Evolutionary conservation across 2,113 vertebrate species (phyloP), one percentile per base, ranked within the genome.

Genomic region (Scopus umbretta): DNA sequence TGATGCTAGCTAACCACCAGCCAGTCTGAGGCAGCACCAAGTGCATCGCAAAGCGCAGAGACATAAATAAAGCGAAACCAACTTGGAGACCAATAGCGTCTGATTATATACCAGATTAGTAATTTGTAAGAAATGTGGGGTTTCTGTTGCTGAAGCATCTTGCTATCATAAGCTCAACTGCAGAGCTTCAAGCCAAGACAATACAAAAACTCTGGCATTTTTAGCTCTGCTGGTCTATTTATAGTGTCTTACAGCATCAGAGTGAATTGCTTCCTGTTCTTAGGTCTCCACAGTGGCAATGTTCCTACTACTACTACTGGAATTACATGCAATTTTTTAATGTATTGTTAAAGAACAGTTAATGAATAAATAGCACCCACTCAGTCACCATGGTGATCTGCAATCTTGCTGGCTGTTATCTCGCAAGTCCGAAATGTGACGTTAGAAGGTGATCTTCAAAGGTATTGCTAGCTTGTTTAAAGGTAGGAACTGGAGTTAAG

Each of bases 161-260:
- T 72, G 81, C 81, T 92, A n/a, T 61, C 75, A 53, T 23, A 29
- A 72, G 52, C 73, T 80, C 56, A 11, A 32, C 47, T 67, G 61
- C 72, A 88, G 71, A 92, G 78, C 81, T 67, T 40, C 43, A 81
- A 86, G 86, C 91, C 78, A 89, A 86, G 75, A 45, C 92, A 94
- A 74, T 74, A 84, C 80, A 95, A 94, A 68, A 80, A 61, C 84
- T 86, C n/a, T 7, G 59, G 50, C 70, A n/a, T 93, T 92, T 95
- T 97, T 95, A 96, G 95, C 79, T 90, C 78, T 36, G 32, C 75
- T 66, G 56, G 7, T 80, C 84, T 96, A 97, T 96, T 97, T 96
- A 50, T 97, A 93, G 81, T 34, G 43, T n/a, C 86, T 56, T 84
- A 73, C 70, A 93, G 65, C 84, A 82, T 5, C 47, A 34, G 38